Base-by-base conservation (phyloP, 2,888 invertebrate genomes). In the Schizaphis graminum region DNA sequence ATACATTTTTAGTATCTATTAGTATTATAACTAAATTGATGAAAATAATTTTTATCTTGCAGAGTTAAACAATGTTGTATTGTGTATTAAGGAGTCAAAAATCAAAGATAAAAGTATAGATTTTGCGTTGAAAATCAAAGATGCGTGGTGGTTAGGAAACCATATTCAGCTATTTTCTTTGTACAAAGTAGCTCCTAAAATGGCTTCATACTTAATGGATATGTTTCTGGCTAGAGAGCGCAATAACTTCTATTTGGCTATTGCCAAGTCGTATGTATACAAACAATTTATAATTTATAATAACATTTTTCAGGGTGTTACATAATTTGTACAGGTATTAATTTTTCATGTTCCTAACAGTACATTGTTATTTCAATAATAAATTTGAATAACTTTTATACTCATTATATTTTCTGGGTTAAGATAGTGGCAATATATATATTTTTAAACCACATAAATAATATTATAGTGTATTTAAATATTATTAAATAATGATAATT, bases 211-310 rank as follows among this genome's bases (percentile, higher is more conserved):
- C 96, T 97, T 99, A 95, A 98, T 99, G 96, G 99, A 99, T 96
- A 99, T 99, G 99, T 99, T 99, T 97, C 97, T 99, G 96, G 98
- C 99, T 95, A 97, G 99, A 95, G 99, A 99, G 96, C 97, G 99
- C 96, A 99, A 98, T 96, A 96, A 97, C 95, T 99, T 99, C 95
- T 97, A 99, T 96, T 99, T 98, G 96, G 97, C 97, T 96, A 98
- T 99, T 96, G 97, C 99, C 95, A 99, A 99, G 97, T 98, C 99
- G 99, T 99, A 98, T 97, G 99, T 99, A 97, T 96, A 95, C 89
- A 95, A 61, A 91, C 56, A 92, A 92, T 92, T 94, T 92, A 92
- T 89, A 44, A 89, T 84, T 77, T 47, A 92, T 57, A 57, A 89
- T 89, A 94, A 89, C 10, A 89, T 92, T 94, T 94, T 94, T 49